Conservation (phyloP, 2,797 vertebrate genomes). For the Lagorchestes hirsutus region DNA sequence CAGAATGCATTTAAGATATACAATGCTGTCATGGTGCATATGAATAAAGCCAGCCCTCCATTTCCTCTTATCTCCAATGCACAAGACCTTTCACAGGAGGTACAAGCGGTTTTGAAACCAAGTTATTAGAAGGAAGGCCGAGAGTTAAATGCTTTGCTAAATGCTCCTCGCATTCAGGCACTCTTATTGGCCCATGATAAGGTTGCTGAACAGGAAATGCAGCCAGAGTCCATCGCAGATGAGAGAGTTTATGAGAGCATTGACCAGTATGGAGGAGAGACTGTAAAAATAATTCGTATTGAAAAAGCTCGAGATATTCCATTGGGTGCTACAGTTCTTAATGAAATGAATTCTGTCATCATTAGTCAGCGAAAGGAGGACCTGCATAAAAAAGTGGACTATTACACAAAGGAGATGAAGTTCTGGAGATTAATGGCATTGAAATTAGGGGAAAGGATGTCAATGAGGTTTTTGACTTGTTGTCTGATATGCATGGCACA, state of each 20-base stretch:
- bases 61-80: conserved; percentile 93
- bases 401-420: conserved; percentile 95
- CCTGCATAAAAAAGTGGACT: conserved; percentile 94
- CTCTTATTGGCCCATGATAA: conserved; percentile 95
- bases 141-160: no score
- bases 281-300: conserved; percentile 96
- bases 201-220: conserved; percentile 96
- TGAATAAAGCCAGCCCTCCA: conserved; percentile 96
- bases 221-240: conserved; percentile 89
- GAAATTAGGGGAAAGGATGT: conserved; percentile 95
- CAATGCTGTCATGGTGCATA: conserved; percentile 94
- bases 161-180: conserved; percentile 83
- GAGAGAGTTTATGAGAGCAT: conserved; percentile 91
- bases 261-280: conserved; percentile 95
- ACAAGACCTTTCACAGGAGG: conserved; percentile 94
- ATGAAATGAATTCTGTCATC: conserved; percentile 96
- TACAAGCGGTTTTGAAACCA: conserved; percentile 74
- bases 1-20: conserved; percentile 97
- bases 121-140: no score
- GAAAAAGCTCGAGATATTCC: conserved; percentile 97
- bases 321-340: conserved; percentile 95
- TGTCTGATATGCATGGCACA: conserved; percentile 99
- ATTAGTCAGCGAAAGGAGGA: conserved; percentile 97
- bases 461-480: conserved; percentile 96
- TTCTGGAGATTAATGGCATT: conserved; percentile 95